These are phyloP conservation scores for Spea hammondii DNA, from an alignment of 2,797 vertebrate genomes.

Conservation along the genomic window DNA sequence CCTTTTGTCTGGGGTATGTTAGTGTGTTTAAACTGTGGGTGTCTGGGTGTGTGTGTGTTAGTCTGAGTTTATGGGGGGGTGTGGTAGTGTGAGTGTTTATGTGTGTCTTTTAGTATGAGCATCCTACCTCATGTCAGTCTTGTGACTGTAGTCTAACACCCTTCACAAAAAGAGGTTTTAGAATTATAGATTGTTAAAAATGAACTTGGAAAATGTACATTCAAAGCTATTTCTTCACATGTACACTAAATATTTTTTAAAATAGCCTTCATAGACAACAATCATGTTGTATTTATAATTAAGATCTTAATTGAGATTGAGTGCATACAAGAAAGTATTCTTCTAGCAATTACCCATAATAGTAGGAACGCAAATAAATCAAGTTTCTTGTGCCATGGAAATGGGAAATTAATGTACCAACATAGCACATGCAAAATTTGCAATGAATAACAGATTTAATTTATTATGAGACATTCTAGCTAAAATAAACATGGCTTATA, in stretches of 20 bases:
- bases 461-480: no score
- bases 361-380: conserved; percentile 21
- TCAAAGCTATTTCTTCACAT: conserved; percentile 20
- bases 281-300: conserved; percentile 29
- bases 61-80: no score
- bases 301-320: conserved; percentile 24
- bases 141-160: no score
- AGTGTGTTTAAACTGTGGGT: no score
- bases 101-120: no score
- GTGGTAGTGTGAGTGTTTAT: no score
- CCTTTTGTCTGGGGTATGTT: no score
- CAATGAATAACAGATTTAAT: no score
- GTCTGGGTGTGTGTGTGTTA: no score
- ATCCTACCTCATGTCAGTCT: no score
- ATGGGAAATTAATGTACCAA: conserved; percentile 11
- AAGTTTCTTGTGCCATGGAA: not conserved
- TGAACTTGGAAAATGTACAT: conserved; percentile 1
- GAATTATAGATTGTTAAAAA: conserved; percentile 3
- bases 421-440: not conserved
- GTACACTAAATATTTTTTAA: conserved; percentile 13
- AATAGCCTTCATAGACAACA: conserved; percentile 24
- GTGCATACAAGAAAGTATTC: conserved; percentile 22
- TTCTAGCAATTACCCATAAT: conserved; percentile 28
- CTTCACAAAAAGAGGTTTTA: no score
- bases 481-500: no score